These are phyloP conservation scores for Girardinus metallicus DNA, from an alignment of 2,797 vertebrate species.

Conservation along the genomic window DNA sequence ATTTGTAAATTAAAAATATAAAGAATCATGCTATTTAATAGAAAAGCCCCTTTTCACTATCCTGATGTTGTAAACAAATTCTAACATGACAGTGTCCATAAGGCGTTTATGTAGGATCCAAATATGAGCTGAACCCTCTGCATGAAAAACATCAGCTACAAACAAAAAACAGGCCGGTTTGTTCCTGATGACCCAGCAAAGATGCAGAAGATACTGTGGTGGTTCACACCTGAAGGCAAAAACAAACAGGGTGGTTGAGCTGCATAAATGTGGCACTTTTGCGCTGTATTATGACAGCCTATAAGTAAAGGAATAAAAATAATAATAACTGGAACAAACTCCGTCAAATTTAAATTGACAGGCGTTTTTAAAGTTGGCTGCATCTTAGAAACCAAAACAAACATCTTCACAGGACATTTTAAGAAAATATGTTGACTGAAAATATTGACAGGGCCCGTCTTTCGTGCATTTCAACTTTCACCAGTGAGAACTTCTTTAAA, in stretches of 20 bases:
- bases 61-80: background rate
- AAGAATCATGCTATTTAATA: background rate
- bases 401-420: background rate
- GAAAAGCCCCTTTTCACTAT: background rate
- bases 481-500: background rate
- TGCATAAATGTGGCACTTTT: background rate
- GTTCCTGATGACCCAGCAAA: constrained; percentile 64
- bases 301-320: background rate
- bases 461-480: background rate
- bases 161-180: constrained; percentile 35
- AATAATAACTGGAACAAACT: background rate
- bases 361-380: background rate
- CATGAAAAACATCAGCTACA: constrained; percentile 47
- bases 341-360: background rate
- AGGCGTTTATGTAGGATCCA: background rate
- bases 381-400: background rate
- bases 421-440: background rate
- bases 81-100: background rate
- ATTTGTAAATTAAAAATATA: background rate
- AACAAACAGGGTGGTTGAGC: constrained; percentile 33
- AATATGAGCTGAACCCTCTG: constrained; percentile 36
- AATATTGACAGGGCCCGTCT: background rate
- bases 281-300: background rate
- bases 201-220: constrained; percentile 56
- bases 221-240: constrained; percentile 57